Conservation (phyloP, 2,113 vertebrate species). For the Ceyx melanurus region DNA sequence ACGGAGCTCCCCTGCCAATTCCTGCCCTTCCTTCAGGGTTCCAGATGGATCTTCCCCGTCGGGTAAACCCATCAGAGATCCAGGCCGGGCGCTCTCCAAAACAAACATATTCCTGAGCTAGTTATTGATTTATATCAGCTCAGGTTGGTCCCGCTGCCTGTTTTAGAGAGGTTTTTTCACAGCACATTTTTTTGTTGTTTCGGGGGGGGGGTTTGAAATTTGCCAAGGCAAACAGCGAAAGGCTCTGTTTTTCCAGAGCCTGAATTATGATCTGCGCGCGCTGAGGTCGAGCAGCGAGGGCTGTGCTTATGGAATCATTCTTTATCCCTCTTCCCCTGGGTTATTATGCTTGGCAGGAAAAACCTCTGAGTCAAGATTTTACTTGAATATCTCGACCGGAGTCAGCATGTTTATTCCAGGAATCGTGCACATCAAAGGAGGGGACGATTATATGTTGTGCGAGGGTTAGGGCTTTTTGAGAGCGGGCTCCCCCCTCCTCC, state of each 20-base stretch:
- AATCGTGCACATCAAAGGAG: slow-evolving; percentile 36
- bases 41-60: slow-evolving; percentile 36
- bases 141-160: slow-evolving; percentile 61
- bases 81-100: slow-evolving; percentile 54
- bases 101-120: slow-evolving; percentile 58
- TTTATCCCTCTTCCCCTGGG: slow-evolving; percentile 66
- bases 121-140: slow-evolving; percentile 72
- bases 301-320: slow-evolving; percentile 69
- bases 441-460: slow-evolving; percentile 40
- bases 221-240: slow-evolving; percentile 72
- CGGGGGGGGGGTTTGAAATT: background rate
- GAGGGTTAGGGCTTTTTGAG: slow-evolving; percentile 27
- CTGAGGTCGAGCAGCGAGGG: slow-evolving; percentile 64
- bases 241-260: slow-evolving; percentile 65
- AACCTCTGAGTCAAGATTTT: slow-evolving; percentile 66
- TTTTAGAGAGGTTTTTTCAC: slow-evolving; percentile 71
- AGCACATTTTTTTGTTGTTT: slow-evolving; percentile 34
- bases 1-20: background rate
- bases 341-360: slow-evolving; percentile 70
- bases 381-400: slow-evolving; percentile 68
- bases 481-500: background rate
- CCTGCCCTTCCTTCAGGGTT: slow-evolving; percentile 24
- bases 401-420: slow-evolving; percentile 68
- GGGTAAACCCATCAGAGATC: slow-evolving; percentile 68
- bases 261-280: slow-evolving; percentile 65